phyloP scores from a whole-genome alignment of 2,888 invertebrate species.

The Harmothoe impar region DNA sequence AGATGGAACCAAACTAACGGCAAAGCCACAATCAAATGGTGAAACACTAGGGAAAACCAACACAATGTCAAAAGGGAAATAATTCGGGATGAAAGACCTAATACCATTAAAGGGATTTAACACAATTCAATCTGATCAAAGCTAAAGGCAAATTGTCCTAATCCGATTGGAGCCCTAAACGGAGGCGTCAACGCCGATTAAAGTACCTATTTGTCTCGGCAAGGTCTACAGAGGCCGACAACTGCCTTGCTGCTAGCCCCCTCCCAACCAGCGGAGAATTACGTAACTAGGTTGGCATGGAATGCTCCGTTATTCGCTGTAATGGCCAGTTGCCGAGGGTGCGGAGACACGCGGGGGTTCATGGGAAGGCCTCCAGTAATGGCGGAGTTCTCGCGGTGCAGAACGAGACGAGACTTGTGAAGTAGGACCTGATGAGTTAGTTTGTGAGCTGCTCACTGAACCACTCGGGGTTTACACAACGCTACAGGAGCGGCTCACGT shows the following conservation, averaged over 20 bases:
- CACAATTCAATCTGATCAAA: constrained; percentile 57
- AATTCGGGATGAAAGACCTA: background rate
- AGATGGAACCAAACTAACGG: background rate
- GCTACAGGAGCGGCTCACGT: background rate
- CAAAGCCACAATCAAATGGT: background rate
- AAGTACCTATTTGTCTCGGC: constrained; percentile 16
- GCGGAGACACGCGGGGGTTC: background rate
- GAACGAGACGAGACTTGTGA: background rate
- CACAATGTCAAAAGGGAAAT: background rate
- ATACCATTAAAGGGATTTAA: constrained; percentile 13
- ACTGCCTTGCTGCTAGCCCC: background rate
- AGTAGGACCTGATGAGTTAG: background rate
- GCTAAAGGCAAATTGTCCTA: constrained; percentile 47
- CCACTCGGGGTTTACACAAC: constrained; percentile 12
- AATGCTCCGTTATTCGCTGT: background rate
- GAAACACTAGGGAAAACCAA: constrained; percentile 1
- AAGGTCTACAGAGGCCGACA: background rate
- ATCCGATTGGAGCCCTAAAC: constrained; percentile 45
- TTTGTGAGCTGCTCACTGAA: background rate
- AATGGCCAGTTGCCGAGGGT: background rate
- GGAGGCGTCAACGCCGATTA: constrained; percentile 41
- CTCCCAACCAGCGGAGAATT: background rate
- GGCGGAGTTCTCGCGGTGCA: background rate
- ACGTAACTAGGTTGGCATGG: background rate
- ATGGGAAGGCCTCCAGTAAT: constrained; percentile 1